These are phyloP conservation scores for Trematomus loennbergii DNA, from an alignment of 2,113 vertebrate genomes.

Conservation along the genomic window DNA sequence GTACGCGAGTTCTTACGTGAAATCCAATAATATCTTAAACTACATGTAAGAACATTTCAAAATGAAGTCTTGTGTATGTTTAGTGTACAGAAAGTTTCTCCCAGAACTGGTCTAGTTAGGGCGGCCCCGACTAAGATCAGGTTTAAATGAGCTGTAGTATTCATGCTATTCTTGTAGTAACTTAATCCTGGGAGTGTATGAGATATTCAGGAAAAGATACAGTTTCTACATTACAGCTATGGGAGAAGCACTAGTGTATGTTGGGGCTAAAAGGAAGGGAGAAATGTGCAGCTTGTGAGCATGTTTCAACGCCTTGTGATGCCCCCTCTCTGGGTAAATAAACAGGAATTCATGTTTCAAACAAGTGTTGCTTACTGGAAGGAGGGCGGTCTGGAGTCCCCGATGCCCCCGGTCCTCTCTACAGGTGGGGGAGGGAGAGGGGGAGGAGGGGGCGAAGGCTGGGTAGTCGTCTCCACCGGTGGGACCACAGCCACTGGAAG, in stretches of 20 bases:
- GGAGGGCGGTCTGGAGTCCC: conserved; percentile 92
- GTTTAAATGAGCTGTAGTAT: conserved; percentile 52
- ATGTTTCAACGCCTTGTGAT: neutral
- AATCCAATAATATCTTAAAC: neutral
- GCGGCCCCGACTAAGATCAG: conserved; percentile 44
- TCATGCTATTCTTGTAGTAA: conserved; percentile 53
- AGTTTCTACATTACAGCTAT: conserved; percentile 21
- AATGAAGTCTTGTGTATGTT: neutral
- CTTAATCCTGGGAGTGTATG: conserved; percentile 36
- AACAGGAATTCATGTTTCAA: neutral
- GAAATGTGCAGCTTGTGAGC: neutral
- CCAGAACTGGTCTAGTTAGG: conserved; percentile 18
- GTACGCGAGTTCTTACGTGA: too few species aligned
- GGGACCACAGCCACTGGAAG: conserved; percentile 75
- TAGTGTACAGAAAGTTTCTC: neutral
- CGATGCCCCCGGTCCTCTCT: conserved; percentile 92
- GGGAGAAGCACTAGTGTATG: neutral
- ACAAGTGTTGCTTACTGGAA: conserved; percentile 88
- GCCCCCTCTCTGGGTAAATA: neutral
- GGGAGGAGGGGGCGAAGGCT: conserved; percentile 88
- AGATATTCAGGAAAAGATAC: conserved; percentile 40
- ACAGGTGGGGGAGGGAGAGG: conserved; percentile 88
- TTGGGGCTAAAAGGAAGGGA: neutral
- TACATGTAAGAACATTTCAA: neutral
- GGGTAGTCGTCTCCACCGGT: conserved; percentile 79